Percentiles rank a stretch among this genome's conserved stretches.
Evolutionary conservation across 1,140 invertebrate species (phyloP).

Genomic region (Dinoponera quadriceps): DNA sequence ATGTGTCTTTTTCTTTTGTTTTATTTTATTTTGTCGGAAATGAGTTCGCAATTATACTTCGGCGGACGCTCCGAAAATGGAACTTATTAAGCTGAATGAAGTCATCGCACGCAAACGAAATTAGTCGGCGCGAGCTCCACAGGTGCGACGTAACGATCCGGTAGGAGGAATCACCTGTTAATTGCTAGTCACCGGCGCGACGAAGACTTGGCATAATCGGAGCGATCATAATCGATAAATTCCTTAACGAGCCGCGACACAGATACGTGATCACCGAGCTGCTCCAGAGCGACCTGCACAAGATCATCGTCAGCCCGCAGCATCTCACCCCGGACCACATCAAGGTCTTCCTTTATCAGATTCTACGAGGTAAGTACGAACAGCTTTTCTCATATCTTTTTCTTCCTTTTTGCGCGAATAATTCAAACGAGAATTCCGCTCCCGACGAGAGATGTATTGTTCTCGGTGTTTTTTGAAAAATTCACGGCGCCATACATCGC

Average conservation of each 20-base stretch:
- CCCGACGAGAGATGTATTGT: background rate
- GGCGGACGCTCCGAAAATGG: background rate
- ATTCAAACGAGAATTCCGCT: background rate
- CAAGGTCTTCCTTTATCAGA: slow-evolving; percentile 99
- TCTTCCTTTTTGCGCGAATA: slow-evolving; percentile 11
- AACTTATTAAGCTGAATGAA: slow-evolving; percentile 1
- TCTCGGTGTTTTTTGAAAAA: slow-evolving; percentile 1
- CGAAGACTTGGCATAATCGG: slow-evolving; percentile 27
- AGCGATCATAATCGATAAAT: slow-evolving; percentile 71
- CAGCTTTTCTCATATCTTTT: slow-evolving; percentile 8
- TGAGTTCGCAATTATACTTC: background rate
- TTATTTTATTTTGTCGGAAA: background rate
- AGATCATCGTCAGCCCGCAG: slow-evolving; percentile 99
- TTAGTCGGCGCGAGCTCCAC: slow-evolving; percentile 14
- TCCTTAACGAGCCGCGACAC: slow-evolving; percentile 87
- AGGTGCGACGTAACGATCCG: slow-evolving; percentile 20
- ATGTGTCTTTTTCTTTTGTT: background rate
- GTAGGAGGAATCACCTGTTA: slow-evolving; percentile 46
- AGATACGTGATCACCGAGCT: slow-evolving; percentile 99
- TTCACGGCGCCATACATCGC: background rate
- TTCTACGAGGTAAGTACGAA: slow-evolving; percentile 94
- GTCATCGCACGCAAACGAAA: slow-evolving; percentile 31
- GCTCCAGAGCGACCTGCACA: slow-evolving; percentile 99
- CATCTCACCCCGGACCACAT: slow-evolving; percentile 99
- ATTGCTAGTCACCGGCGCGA: background rate